Conservation (phyloP, 2,888 invertebrate species). For the Graphium colonna region DNA sequence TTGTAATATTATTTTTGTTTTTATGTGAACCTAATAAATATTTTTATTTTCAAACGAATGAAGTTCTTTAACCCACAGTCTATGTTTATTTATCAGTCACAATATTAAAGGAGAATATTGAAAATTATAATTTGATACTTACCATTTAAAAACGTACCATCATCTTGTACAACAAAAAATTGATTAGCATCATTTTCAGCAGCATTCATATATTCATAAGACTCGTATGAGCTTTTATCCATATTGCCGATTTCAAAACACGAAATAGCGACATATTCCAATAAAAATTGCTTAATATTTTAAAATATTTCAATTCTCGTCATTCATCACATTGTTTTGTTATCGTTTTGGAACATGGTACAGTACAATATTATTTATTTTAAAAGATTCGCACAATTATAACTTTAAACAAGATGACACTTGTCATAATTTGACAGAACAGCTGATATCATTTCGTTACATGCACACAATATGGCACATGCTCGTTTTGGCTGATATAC, state of each 20-base stretch:
- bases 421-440: neutral
- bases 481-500: no score
- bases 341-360: neutral
- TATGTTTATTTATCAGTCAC: slow-evolving; percentile 5
- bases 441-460: slow-evolving; percentile 6
- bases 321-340: neutral
- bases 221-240: slow-evolving; percentile 59
- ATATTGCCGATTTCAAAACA: slow-evolving; percentile 35
- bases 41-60: no score
- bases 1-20: no score
- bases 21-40: no score
- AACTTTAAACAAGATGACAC: no score
- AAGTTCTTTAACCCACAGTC: no score
- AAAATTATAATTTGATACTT: slow-evolving; percentile 18
- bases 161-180: slow-evolving; percentile 62
- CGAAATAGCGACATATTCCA: slow-evolving; percentile 1
- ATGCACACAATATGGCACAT: no score
- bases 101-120: neutral
- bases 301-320: neutral
- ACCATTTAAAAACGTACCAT: slow-evolving; percentile 58
- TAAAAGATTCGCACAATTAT: slow-evolving; percentile 1
- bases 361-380: neutral
- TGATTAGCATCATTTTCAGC: slow-evolving; percentile 46
- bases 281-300: neutral
- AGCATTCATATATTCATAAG: slow-evolving; percentile 53